These are phyloP conservation scores for Clusia tigrina DNA, from an alignment of 2,888 invertebrate species.

Conservation along the genomic window DNA sequence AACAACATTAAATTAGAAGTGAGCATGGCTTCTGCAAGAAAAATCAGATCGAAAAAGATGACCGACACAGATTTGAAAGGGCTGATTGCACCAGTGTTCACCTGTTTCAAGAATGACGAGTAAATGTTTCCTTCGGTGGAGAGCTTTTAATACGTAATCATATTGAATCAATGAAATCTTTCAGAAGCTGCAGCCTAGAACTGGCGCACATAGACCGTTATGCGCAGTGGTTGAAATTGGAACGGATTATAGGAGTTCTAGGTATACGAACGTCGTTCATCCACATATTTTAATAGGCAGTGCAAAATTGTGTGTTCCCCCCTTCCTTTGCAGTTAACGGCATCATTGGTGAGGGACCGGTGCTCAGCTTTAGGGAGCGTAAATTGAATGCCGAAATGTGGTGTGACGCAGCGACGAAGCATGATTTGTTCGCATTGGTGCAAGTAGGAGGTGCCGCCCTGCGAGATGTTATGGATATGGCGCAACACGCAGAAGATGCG, in stretches of 20 bases:
- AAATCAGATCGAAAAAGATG: not conserved
- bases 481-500: conserved; percentile 69
- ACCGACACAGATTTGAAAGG: conserved; percentile 67
- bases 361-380: conserved; percentile 73
- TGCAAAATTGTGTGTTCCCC: no score
- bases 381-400: conserved; percentile 73
- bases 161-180: conserved; percentile 10
- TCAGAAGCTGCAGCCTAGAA: conserved; percentile 64
- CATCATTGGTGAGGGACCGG: conserved; percentile 80
- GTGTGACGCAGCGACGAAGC: conserved; percentile 68
- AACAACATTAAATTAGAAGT: no score
- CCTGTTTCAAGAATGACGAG: conserved; percentile 72
- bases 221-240: conserved; percentile 70
- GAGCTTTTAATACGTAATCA: not conserved
- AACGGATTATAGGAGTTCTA: conserved; percentile 73
- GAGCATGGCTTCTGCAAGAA: not conserved
- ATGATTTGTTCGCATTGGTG: conserved; percentile 71
- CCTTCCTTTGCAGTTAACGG: conserved; percentile 73
- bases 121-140: conserved; percentile 45
- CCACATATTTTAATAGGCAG: no score
- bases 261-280: conserved; percentile 64
- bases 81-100: conserved; percentile 76
- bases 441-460: conserved; percentile 77
- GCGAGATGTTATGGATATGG: conserved; percentile 75
- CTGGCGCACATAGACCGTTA: conserved; percentile 70